Conservation (phyloP, 2,888 invertebrate species). For the Gonocerus acuteangulatus region DNA sequence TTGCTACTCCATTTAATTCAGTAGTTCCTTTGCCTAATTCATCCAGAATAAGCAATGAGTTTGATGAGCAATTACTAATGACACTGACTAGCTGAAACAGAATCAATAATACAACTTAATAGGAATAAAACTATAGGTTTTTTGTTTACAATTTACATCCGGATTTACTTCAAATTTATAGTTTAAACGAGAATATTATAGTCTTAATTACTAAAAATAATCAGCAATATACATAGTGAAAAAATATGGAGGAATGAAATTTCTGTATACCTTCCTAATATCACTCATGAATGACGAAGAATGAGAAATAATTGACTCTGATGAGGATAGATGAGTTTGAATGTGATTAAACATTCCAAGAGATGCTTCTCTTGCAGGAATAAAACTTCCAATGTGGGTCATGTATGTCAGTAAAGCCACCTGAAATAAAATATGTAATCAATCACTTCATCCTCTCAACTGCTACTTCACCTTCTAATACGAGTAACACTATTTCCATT, state of each 20-base stretch:
- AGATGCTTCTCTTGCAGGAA: slow-evolving; percentile 68
- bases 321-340: slow-evolving; percentile 64
- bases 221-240: slow-evolving; percentile 6
- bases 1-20: slow-evolving; percentile 64
- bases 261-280: slow-evolving; percentile 62
- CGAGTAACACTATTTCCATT: too few relatives aligned
- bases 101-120: slow-evolving; percentile 7
- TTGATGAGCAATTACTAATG: slow-evolving; percentile 54
- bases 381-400: slow-evolving; percentile 82
- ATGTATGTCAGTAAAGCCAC: slow-evolving; percentile 70
- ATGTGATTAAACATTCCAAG: slow-evolving; percentile 67
- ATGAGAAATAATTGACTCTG: slow-evolving; percentile 68
- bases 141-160: too few relatives aligned
- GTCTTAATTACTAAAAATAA: background rate
- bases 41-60: slow-evolving; percentile 73
- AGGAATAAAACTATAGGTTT: too few relatives aligned
- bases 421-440: slow-evolving; percentile 39
- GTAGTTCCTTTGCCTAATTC: slow-evolving; percentile 84
- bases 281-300: slow-evolving; percentile 82
- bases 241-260: too few relatives aligned
- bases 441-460: too few relatives aligned
- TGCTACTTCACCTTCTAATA: too few relatives aligned
- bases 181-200: slow-evolving; percentile 6
- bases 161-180: too few relatives aligned
- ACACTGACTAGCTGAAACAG: slow-evolving; percentile 64